Conservation (phyloP, 2,888 invertebrate species). For the Vesta saturnalis region DNA sequence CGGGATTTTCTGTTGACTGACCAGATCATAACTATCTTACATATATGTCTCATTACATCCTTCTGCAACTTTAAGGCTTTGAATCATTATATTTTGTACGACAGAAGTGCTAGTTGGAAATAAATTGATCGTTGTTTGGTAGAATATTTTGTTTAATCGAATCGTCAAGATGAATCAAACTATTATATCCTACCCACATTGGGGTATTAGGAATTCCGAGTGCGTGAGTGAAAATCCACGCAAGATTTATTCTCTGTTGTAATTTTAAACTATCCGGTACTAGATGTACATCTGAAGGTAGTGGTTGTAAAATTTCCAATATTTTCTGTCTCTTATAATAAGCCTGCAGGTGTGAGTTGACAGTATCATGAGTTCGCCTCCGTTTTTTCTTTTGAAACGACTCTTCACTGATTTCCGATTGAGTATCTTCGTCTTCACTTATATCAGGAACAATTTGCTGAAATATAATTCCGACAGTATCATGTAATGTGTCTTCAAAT, state of each 20-base stretch:
- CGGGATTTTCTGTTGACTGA: too few species aligned
- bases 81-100: not conserved
- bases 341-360: too few species aligned
- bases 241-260: too few species aligned
- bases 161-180: conserved; percentile 16
- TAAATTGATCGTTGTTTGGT: not conserved
- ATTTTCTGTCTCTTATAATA: too few species aligned
- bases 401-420: too few species aligned
- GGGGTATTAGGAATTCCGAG: conserved; percentile 35
- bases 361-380: too few species aligned
- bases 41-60: not conserved
- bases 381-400: too few species aligned
- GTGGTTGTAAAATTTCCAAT: too few species aligned
- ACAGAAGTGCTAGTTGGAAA: not conserved
- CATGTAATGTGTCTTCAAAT: conserved; percentile 40
- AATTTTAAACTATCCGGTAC: not conserved
- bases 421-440: too few species aligned
- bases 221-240: conserved; percentile 40
- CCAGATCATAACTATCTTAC: conserved; percentile 9
- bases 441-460: too few species aligned
- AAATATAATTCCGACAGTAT: conserved; percentile 24
- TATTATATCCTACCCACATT: conserved; percentile 44
- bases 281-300: too few species aligned
- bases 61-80: not conserved
- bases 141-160: not conserved